Percentiles rank a stretch among this genome's conserved stretches.
Conservation (phyloP, 2,797 vertebrate species). For the Melopsittacus undulatus region DNA sequence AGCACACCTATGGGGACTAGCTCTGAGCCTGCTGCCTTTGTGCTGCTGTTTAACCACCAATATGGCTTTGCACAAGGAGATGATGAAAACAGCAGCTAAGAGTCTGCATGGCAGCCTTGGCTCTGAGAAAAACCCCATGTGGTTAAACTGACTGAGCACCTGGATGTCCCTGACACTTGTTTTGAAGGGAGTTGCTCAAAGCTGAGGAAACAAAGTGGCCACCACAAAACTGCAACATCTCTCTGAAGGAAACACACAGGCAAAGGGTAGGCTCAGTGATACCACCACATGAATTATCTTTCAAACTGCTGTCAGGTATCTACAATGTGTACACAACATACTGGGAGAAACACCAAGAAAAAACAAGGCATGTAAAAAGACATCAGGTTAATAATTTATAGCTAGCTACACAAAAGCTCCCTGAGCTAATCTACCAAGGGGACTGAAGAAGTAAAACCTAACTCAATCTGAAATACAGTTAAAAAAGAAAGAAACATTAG, state of each 20-base stretch:
- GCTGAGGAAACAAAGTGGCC: background rate
- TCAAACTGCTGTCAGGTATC: background rate
- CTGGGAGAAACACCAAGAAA: background rate
- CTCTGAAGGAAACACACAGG: background rate
- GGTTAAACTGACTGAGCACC: background rate
- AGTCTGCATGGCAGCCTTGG: background rate
- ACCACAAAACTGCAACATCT: background rate
- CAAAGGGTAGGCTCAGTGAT: background rate
- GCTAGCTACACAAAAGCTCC: background rate
- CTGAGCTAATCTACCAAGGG: background rate
- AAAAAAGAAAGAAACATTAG: background rate
- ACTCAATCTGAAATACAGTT: background rate
- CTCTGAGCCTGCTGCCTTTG: background rate
- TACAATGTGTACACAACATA: background rate
- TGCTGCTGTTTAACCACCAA: background rate
- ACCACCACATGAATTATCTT: background rate
- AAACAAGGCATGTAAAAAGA: background rate
- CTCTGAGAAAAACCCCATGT: background rate
- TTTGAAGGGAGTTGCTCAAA: background rate
- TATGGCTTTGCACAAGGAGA: rapidly evolving
- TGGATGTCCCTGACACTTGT: rapidly evolving
- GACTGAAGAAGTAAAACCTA: background rate
- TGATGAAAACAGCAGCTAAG: background rate
- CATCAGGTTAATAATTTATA: background rate
- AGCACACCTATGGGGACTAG: rapidly evolving